These are phyloP conservation scores for Limnephilus auricula DNA, from an alignment of 2,888 invertebrate species.

Conservation along the genomic window DNA sequence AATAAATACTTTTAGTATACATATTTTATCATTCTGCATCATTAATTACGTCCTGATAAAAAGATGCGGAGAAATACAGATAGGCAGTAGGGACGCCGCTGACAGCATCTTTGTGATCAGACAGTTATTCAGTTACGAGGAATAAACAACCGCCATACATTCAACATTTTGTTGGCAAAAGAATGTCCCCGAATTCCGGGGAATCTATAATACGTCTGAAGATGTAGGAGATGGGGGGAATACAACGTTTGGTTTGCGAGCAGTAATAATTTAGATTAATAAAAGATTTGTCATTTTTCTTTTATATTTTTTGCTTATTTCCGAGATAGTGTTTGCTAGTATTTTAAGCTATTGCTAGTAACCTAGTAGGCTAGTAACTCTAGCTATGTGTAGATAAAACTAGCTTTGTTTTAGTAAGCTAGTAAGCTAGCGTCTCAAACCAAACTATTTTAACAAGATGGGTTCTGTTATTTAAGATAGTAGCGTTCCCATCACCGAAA, in stretches of 20 bases:
- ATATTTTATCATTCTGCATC: background rate
- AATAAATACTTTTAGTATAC: background rate
- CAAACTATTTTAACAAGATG: too few relatives aligned
- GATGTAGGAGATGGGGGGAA: background rate
- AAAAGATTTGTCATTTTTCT: too few relatives aligned
- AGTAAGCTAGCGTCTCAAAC: too few relatives aligned
- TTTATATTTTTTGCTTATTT: too few relatives aligned
- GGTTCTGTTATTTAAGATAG: too few relatives aligned
- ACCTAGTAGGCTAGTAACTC: too few relatives aligned
- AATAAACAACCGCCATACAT: conserved; percentile 2
- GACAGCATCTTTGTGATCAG: background rate
- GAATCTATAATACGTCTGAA: background rate
- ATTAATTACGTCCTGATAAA: conserved; percentile 8
- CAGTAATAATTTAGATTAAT: background rate
- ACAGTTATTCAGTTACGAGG: background rate
- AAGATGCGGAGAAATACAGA: background rate
- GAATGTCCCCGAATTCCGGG: background rate
- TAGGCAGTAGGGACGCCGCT: background rate
- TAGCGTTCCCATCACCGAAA: too few relatives aligned
- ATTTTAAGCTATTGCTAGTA: too few relatives aligned
- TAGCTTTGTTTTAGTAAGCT: too few relatives aligned
- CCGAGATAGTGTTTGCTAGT: too few relatives aligned
- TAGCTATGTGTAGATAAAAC: too few relatives aligned
- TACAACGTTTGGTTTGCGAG: background rate
- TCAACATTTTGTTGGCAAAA: background rate